Evolutionary conservation across 64 coral and sea anemone species (phyloP).

Genomic region (Montipora capricornis): DNA sequence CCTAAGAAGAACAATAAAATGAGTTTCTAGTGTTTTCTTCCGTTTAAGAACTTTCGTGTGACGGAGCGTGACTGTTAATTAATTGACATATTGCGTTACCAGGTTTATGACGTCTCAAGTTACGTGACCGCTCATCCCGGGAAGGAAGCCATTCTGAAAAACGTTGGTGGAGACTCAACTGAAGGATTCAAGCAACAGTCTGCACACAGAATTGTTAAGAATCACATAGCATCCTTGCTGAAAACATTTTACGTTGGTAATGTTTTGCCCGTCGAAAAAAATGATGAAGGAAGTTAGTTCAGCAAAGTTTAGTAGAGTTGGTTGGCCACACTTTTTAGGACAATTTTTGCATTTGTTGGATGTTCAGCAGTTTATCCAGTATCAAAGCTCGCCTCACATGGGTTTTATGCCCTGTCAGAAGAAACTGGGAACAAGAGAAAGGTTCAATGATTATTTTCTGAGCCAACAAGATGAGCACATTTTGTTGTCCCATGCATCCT

Average conservation of each 20-base stretch:
- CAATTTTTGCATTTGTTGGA: too few relatives aligned
- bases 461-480: too few relatives aligned
- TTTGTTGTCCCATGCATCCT: too few relatives aligned
- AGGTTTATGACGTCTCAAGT: slow-evolving; percentile 76
- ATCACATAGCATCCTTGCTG: slow-evolving; percentile 55
- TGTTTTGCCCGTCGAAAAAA: slow-evolving; percentile 26
- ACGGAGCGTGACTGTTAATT: background rate
- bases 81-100: background rate
- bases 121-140: slow-evolving; percentile 71
- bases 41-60: background rate
- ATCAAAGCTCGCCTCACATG: too few relatives aligned
- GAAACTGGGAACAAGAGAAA: too few relatives aligned
- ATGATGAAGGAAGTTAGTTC: background rate
- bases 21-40: too few relatives aligned
- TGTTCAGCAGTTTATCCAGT: too few relatives aligned
- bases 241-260: slow-evolving; percentile 65
- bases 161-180: slow-evolving; percentile 64
- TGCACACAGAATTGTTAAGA: slow-evolving; percentile 70
- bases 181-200: slow-evolving; percentile 47
- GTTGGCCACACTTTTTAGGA: too few relatives aligned
- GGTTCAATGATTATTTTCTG: too few relatives aligned
- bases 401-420: too few relatives aligned
- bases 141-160: slow-evolving; percentile 57
- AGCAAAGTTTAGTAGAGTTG: background rate
- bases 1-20: too few relatives aligned